Evolutionary conservation across 2,888 invertebrate species (phyloP).

Genomic region (Pollenia labialis): DNA sequence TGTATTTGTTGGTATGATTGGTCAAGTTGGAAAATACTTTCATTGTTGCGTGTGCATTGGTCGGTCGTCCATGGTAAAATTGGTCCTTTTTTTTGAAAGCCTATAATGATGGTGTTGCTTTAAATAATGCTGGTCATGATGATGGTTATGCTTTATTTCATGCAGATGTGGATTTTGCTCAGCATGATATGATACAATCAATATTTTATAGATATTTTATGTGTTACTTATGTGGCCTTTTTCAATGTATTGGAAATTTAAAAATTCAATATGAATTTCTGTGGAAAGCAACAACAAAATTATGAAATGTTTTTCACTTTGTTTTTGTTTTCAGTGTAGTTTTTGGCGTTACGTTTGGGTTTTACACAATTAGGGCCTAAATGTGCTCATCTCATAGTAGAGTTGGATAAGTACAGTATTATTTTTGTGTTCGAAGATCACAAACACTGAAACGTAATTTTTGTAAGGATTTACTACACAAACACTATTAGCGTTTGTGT

Average conservation of each 20-base stretch:
- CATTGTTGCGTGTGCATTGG: neutral
- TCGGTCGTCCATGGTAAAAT: constrained; percentile 7
- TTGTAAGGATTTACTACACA: too few species aligned
- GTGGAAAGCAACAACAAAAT: too few species aligned
- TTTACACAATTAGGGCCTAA: too few species aligned
- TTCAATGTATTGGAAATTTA: neutral
- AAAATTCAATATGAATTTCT: too few species aligned
- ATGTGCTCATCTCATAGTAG: too few species aligned
- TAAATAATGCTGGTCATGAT: constrained; percentile 31
- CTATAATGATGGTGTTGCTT: constrained; percentile 34
- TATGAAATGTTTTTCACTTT: too few species aligned
- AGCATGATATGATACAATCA: constrained; percentile 22
- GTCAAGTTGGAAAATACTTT: neutral
- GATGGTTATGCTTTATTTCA: constrained; percentile 21
- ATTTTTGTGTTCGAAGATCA: too few species aligned
- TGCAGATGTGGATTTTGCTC: constrained; percentile 15
- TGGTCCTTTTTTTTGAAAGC: constrained; percentile 1
- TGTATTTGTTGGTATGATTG: neutral
- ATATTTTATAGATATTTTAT: constrained; percentile 27
- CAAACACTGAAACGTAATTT: too few species aligned
- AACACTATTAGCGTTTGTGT: too few species aligned
- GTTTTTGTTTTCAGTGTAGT: too few species aligned
- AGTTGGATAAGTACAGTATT: too few species aligned
- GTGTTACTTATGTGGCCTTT: constrained; percentile 19
- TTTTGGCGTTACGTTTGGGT: too few species aligned